These are phyloP conservation scores for Dimorphilus gyrociliatus DNA, from an alignment of 2,888 invertebrate genomes.

Conservation along the genomic window DNA sequence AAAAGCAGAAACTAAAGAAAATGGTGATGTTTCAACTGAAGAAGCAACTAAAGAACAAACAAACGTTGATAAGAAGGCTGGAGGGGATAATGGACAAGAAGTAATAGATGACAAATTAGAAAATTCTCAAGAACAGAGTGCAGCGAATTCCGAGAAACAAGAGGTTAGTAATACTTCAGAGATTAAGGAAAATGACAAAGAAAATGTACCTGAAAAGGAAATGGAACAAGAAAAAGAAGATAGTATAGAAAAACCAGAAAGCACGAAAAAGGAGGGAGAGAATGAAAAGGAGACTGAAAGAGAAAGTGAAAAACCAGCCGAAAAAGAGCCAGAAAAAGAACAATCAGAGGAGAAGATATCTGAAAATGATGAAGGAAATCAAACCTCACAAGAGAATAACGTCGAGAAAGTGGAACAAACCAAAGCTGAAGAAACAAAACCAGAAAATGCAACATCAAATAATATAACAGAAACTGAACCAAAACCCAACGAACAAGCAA, in stretches of 20 bases:
- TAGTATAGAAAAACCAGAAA: slow-evolving; percentile 5
- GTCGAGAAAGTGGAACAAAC: slow-evolving; percentile 4
- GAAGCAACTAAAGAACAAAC: background rate
- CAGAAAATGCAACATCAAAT: background rate
- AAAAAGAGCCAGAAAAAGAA: slow-evolving; percentile 5
- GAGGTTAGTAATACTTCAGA: slow-evolving; percentile 1
- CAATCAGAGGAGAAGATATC: slow-evolving; percentile 1
- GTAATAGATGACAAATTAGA: too few relatives aligned
- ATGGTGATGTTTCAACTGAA: slow-evolving; percentile 4
- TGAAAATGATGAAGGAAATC: slow-evolving; percentile 3
- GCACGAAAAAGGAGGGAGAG: slow-evolving; percentile 4
- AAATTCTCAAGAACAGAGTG: too few relatives aligned
- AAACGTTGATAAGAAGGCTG: slow-evolving; percentile 2
- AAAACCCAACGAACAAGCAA: background rate
- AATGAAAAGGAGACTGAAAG: slow-evolving; percentile 4
- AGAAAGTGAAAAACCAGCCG: slow-evolving; percentile 3
- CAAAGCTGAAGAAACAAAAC: background rate
- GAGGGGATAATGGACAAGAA: slow-evolving; percentile 1
- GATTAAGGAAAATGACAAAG: slow-evolving; percentile 3
- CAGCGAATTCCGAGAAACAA: slow-evolving; percentile 3
- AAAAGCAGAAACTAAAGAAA: slow-evolving; percentile 3
- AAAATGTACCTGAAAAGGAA: slow-evolving; percentile 5
- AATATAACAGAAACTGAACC: background rate
- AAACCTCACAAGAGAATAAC: too few relatives aligned
- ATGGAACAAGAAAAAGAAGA: slow-evolving; percentile 4